Base-by-base conservation (phyloP, 1,140 invertebrate genomes). In the Scaptomyza pallida region DNA sequence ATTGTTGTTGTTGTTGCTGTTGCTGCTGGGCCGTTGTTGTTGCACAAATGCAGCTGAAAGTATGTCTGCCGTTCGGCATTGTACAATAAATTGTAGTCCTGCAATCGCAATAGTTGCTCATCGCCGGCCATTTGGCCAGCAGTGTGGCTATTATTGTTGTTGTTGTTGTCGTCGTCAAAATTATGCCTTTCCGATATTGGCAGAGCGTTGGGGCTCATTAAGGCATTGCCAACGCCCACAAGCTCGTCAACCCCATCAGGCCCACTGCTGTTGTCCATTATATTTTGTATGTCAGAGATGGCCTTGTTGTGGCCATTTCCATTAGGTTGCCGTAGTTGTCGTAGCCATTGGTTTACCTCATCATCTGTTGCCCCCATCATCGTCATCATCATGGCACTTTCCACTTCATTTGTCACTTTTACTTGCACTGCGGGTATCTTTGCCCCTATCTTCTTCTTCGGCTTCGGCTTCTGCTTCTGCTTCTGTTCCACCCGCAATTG, bases 401-500 rank as follows among this genome's bases (percentile, higher is more conserved):
- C 78, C 82, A 78, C 82, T 88, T 88, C 82, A 88, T 88, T 88
- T 88, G 83, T 75, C 83, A 82, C 82, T 88, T 88, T 88, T 88
- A 82, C 82, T 86, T 86, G 82, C 83, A 70, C 81, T 88, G 82
- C 82, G 75, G 82, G 83, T 48, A 44, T 70, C 48, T 37, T 52
- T 68, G 41, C 55, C 44, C 19, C 26, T 59, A 37, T 26, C 26
- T 67, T 13, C 35, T n/a, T n/a, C n/a, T n/a, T n/a, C n/a, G n/a
- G n/a, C n/a, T n/a, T n/a, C n/a, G n/a, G n/a, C n/a, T n/a, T 12
- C 15, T 17, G 0, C 2, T 9, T 30, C 13, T 40, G 35, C 17
- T 16, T 43, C 33, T 33, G 13, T 54, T 50, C 48, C 45, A 47
- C 52, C 72, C 57, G 56, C 81, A 86, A 88, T 75, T 86, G 82